Evolutionary conservation across 2,113 vertebrate genomes (phyloP), one percentile per base, ranked within the genome.

Genomic region (Tringa solitaria): DNA sequence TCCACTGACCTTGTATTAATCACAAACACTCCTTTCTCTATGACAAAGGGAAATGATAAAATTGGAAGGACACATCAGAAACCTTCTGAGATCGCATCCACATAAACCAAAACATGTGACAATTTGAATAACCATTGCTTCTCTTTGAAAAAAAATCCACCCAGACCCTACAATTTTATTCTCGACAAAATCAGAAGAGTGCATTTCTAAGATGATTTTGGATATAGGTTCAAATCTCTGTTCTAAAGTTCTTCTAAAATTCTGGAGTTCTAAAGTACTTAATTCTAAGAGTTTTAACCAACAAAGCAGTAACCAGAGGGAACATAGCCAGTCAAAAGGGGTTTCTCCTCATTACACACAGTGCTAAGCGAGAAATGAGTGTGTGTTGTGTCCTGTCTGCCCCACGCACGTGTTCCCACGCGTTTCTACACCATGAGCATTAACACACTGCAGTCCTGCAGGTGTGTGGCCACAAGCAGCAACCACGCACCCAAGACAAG

Each of bases 21-120:
- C 91, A 95, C 50, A 48, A 69, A 45, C 13, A n/a, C 35, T 28
- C 57, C 61, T 37, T 82, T 84, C 68, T 70, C 65, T 65, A 14
- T 39, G 45, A 93, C 77, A 93, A 87, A 89, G 50, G 77, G 70
- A 95, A 96, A 96, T 32, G 6, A 87, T 53, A 87, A 92, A 89
- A 45, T 92, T 87, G 67, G 56, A 93, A 89, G 54, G 76, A 73
- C 56, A 68, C 24, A 88, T 21, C 64, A 91, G 65, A 84, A 89
- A 59, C 45, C 24, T 91, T 54, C 70, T 22, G 26, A 65, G 37
- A 83, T 74, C 4, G 3, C 46, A 80, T 68, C 41, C 67, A 76
- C 24, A n/a, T 37, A 80, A 90, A 76, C 56, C 48, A 87, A 89
- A 91, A 90, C 85, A 79, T 27, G 45, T 32, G 64, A 93, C 3